These are phyloP conservation scores for Drosophila fungiperda DNA, from an alignment of 2,888 invertebrate species.

Conservation along the genomic window DNA sequence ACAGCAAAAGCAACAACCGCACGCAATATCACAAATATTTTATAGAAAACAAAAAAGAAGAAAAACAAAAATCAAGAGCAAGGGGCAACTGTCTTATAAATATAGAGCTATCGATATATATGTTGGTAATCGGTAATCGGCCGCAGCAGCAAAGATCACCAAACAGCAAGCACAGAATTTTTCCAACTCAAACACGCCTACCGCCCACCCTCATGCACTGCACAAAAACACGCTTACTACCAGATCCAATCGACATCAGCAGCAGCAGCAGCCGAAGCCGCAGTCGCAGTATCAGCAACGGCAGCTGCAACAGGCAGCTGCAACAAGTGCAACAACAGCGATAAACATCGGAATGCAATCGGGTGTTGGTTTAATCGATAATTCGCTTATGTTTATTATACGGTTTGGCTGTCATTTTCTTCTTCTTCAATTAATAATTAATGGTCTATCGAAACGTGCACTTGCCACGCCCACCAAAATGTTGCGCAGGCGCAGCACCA, in stretches of 20 bases:
- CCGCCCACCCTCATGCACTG: conserved; percentile 55
- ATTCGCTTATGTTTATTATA: conserved; percentile 42
- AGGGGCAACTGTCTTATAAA: conserved; percentile 35
- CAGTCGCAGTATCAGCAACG: not conserved
- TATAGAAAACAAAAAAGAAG: conserved; percentile 26
- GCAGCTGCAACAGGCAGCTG: conserved; percentile 41
- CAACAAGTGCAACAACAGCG: conserved; percentile 28
- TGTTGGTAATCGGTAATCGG: conserved; percentile 26
- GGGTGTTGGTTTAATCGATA: conserved; percentile 70
- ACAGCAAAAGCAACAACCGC: conserved; percentile 55
- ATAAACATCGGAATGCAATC: conserved; percentile 51
- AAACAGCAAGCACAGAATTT: conserved; percentile 26
- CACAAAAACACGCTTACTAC: conserved; percentile 29
- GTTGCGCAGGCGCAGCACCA: conserved; percentile 78
- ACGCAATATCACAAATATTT: conserved; percentile 66
- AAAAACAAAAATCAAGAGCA: conserved; percentile 5
- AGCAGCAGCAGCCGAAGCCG: conserved; percentile 10
- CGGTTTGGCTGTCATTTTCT: conserved; percentile 43
- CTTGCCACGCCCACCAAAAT: conserved; percentile 71
- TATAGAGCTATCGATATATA: conserved; percentile 47
- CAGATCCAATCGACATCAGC: conserved; percentile 49
- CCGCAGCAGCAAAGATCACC: conserved; percentile 36
- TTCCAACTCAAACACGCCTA: conserved; percentile 31
- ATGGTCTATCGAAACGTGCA: conserved; percentile 48
- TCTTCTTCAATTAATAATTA: conserved; percentile 21